These are phyloP conservation scores for Pseudopodoces humilis DNA, from an alignment of 2,113 vertebrate species.

Conservation along the genomic window DNA sequence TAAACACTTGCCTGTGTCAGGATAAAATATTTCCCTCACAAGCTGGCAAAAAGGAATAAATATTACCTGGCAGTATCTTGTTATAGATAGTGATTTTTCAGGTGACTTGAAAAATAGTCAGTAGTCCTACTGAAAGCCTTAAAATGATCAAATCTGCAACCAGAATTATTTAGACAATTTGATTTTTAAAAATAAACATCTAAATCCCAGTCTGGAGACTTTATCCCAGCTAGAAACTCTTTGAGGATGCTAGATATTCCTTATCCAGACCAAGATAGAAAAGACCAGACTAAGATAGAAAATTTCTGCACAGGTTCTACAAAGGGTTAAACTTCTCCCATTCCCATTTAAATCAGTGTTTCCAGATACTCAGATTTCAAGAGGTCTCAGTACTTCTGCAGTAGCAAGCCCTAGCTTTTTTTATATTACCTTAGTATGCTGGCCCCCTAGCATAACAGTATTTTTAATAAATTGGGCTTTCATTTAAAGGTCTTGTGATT, in stretches of 20 bases:
- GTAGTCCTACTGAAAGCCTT: not conserved
- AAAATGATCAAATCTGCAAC: not conserved
- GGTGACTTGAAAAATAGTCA: not conserved
- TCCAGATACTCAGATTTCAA: slow-evolving; percentile 24
- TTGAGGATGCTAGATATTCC: not conserved
- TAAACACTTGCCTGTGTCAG: not conserved
- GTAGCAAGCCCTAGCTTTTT: slow-evolving; percentile 12
- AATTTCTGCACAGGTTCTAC: not conserved
- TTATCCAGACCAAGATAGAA: not conserved
- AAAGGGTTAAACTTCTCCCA: not conserved
- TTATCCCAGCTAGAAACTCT: not conserved
- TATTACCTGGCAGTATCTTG: not conserved
- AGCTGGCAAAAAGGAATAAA: not conserved
- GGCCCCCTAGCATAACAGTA: not conserved
- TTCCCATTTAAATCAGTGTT: not conserved
- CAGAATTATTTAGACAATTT: not conserved
- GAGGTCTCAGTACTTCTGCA: not conserved
- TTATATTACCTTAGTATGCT: not conserved
- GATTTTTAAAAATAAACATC: not conserved
- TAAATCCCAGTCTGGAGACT: not conserved
- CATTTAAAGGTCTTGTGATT: slow-evolving; percentile 27
- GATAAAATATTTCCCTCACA: not conserved
- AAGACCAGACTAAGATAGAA: not conserved
- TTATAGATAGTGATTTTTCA: not conserved
- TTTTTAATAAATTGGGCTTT: slow-evolving; percentile 15